Percentiles rank a stretch among this genome's conserved stretches.
phyloP scores from a whole-genome alignment of 2,797 vertebrate genomes.

The Rallus crepitans region DNA sequence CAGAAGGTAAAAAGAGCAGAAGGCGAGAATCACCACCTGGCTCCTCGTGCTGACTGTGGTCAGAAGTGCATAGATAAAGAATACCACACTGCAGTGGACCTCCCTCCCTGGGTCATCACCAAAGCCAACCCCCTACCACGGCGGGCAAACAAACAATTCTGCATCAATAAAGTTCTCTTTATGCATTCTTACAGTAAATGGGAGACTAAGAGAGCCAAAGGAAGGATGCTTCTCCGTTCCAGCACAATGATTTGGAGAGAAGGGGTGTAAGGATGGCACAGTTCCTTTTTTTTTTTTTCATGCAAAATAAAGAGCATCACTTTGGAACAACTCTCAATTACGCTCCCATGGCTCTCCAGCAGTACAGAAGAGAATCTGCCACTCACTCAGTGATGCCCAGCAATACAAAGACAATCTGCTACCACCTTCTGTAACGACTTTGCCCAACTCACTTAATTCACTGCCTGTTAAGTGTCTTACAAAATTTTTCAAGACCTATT shows the following conservation, averaged over 20 bases:
- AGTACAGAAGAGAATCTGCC: background rate
- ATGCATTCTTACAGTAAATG: background rate
- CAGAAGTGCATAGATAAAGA: background rate
- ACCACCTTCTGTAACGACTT: background rate
- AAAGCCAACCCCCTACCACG: background rate
- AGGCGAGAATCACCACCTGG: background rate
- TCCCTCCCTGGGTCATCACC: background rate
- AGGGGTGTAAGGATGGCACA: background rate
- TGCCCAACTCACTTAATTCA: background rate
- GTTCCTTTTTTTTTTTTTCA: background rate
- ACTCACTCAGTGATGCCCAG: background rate
- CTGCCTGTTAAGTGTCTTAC: background rate
- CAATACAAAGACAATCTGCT: background rate
- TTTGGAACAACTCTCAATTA: background rate
- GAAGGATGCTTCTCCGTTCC: background rate
- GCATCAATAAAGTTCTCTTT: background rate
- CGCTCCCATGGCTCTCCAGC: background rate
- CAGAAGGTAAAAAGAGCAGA: background rate
- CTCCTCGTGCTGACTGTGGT: background rate
- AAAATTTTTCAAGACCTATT: background rate
- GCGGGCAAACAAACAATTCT: background rate
- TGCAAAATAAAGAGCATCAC: background rate
- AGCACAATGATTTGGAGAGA: background rate
- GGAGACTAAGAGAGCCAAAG: background rate
- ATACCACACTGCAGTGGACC: background rate